A percentile compares a stretch with the other conserved stretches of the same genome.
Evolutionary conservation across 2,888 invertebrate genomes (phyloP).

Genomic region (Ctena decussata): DNA sequence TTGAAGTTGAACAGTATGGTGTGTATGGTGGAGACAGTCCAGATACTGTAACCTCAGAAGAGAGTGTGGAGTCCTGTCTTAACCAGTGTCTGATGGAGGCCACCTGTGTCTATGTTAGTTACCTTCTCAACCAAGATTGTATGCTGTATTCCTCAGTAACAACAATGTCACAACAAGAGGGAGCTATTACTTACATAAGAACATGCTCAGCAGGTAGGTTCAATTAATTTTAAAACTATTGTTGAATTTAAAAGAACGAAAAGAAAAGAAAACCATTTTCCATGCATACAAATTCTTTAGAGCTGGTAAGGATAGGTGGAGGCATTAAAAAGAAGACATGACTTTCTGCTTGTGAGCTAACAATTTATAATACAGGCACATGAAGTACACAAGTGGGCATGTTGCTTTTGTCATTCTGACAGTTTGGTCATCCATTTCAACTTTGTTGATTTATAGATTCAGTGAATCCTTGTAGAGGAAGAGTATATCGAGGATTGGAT

Average conservation of each 20-base stretch:
- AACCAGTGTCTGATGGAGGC: background rate
- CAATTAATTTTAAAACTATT: too few relatives aligned
- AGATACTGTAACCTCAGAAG: background rate
- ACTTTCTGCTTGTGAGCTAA: too few relatives aligned
- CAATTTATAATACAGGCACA: too few relatives aligned
- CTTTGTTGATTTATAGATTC: background rate
- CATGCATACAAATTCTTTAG: too few relatives aligned
- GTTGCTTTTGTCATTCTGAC: too few relatives aligned
- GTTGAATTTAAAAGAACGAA: too few relatives aligned
- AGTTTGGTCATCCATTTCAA: too few relatives aligned
- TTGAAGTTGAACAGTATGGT: background rate
- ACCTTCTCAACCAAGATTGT: background rate
- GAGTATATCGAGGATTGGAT: background rate
- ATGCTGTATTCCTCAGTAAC: background rate
- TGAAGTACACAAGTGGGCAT: too few relatives aligned
- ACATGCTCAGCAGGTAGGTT: background rate
- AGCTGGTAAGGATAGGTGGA: too few relatives aligned
- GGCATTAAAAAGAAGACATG: too few relatives aligned
- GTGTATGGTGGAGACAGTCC: background rate
- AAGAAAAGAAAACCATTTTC: too few relatives aligned
- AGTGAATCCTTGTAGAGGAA: background rate
- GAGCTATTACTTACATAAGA: background rate
- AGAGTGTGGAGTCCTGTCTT: background rate
- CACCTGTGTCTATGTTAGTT: background rate
- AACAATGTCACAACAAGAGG: background rate